Conservation (phyloP, 2,797 vertebrate genomes). For the Ceryle rudis region DNA sequence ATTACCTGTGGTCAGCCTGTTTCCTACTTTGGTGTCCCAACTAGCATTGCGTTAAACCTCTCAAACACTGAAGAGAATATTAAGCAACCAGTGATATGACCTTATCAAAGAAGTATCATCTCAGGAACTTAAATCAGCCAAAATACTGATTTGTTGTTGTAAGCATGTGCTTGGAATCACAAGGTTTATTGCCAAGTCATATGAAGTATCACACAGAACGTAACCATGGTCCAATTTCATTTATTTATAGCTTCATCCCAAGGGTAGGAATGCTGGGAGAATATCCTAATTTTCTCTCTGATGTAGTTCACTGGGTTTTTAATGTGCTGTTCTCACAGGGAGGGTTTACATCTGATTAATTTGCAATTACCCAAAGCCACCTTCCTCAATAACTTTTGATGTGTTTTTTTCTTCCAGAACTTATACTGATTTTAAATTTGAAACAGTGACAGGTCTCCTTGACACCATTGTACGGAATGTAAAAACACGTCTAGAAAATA, state of each 20-base stretch:
- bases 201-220: background rate
- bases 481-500: background rate
- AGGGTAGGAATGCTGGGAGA: background rate
- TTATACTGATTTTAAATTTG: background rate
- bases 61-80: background rate
- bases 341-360: background rate
- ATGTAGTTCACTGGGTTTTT: background rate
- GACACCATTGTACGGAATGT: background rate
- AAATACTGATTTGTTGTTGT: background rate
- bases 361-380: background rate
- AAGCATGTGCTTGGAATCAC: background rate
- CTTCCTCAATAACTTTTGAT: background rate
- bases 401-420: background rate
- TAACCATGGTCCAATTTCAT: background rate
- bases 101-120: background rate
- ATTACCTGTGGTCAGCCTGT: background rate
- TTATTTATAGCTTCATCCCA: conserved; percentile 13
- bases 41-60: background rate
- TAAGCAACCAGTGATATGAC: background rate
- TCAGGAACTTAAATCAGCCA: background rate
- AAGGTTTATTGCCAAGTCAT: background rate
- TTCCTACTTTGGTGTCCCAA: background rate
- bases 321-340: background rate
- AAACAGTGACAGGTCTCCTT: background rate
- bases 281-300: background rate